Conservation (phyloP, 2,797 vertebrate species). For the Myioborus miniatus region DNA sequence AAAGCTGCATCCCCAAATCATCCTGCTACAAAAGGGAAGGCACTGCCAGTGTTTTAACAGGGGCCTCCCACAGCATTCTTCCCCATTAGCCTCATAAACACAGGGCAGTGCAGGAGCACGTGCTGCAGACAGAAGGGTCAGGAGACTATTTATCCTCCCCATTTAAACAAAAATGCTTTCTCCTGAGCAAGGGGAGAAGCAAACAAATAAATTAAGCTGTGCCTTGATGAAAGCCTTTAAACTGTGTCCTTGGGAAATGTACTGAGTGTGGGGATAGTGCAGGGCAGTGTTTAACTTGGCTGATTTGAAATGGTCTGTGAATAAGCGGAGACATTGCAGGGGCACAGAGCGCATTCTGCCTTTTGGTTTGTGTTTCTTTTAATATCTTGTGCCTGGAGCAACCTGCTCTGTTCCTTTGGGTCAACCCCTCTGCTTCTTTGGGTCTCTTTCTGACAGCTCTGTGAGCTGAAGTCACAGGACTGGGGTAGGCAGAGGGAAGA, state of each 20-base stretch:
- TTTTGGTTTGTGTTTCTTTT: background rate
- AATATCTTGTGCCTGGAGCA: background rate
- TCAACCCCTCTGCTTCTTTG: background rate
- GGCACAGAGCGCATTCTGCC: background rate
- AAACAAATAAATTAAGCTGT: constrained; percentile 67
- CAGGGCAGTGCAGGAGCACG: constrained; percentile 24
- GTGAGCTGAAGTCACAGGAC: background rate
- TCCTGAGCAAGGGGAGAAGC: constrained; percentile 42
- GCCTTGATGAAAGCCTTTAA: constrained; percentile 62
- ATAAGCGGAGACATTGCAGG: background rate
- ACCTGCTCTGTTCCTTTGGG: background rate
- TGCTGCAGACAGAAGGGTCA: constrained; percentile 49
- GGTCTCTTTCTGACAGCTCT: background rate
- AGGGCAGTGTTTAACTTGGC: constrained; percentile 57
- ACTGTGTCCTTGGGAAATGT: constrained; percentile 58
- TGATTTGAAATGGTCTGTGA: constrained; percentile 47
- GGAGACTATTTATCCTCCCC: constrained; percentile 62
- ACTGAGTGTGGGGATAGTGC: constrained; percentile 4
- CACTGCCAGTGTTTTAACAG: constrained; percentile 14
- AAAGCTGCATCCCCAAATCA: background rate
- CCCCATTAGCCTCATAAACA: constrained; percentile 59
- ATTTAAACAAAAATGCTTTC: constrained; percentile 68
- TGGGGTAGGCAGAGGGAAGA: background rate
- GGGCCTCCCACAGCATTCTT: constrained; percentile 51
- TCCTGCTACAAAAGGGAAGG: background rate